Conservation (phyloP, 2,113 vertebrate genomes). For the Fregata magnificens region DNA sequence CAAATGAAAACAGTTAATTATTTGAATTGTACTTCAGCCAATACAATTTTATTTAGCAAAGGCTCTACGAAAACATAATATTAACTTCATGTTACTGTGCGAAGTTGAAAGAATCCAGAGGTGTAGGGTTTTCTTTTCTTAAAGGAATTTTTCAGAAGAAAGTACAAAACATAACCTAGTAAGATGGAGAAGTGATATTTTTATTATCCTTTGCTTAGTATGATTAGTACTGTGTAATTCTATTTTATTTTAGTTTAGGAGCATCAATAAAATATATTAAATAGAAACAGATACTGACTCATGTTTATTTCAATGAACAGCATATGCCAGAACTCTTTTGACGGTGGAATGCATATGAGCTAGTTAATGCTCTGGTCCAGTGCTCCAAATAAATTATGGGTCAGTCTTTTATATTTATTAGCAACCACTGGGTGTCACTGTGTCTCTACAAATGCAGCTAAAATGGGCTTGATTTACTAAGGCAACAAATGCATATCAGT, state of each 20-base stretch:
- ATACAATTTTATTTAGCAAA: background rate
- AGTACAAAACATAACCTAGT: background rate
- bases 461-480: background rate
- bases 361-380: background rate
- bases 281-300: background rate
- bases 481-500: background rate
- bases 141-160: background rate
- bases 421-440: constrained; percentile 33
- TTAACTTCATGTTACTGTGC: background rate
- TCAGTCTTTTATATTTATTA: background rate
- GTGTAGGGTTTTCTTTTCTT: background rate
- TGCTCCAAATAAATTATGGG: background rate
- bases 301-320: background rate
- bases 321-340: background rate
- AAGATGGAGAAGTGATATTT: background rate
- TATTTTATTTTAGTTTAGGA: background rate
- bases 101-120: background rate
- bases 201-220: background rate
- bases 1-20: background rate
- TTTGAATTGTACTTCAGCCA: background rate
- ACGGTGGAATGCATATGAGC: background rate
- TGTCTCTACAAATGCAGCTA: background rate
- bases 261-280: background rate
- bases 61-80: background rate
- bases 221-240: background rate